Evolutionary conservation across 2,113 vertebrate genomes (phyloP), one percentile per base, ranked within the genome.

Genomic region (Herpailurus yagouaroundi): DNA sequence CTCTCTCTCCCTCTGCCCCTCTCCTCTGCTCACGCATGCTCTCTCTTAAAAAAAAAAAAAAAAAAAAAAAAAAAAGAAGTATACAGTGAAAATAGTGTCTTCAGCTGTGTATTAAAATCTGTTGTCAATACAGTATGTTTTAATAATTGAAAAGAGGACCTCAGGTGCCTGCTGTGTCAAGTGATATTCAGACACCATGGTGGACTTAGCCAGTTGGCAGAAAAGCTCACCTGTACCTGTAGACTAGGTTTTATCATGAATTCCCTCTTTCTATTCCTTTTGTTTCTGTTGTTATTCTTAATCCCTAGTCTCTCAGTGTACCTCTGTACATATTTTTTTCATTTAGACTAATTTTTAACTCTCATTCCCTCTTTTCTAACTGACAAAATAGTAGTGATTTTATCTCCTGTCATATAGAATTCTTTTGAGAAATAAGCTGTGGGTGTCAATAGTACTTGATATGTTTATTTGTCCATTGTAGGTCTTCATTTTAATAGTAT

Each of bases 391-490:
- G 29, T 33, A n/a, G 8, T 82, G 7, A 31, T 63, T 68, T 89
- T 38, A 74, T 23, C 11, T 73, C 0, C 8, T 0, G 12, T 68
- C 14, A 64, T 76, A 14, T 15, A 84, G 41, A 94, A 52, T 5
- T 94, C 74, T 77, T 87, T 94, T 3, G 81, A 84, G 23, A 90
- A 84, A 80, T 33, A 3, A 92, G 11, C 6, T 25, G 0, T 64
- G 38, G 19, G 36, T 71, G 10, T 57, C 29, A 41, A 12, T 41
- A 84, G 7, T 25, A n/a, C 12, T 86, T 77, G 3, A 41, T 41
- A 13, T 77, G 2, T 31, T 96, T 93, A 60, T 92, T 91, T 81
- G 29, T 77, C 73, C 10, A 69, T 76, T 88, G 94, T 91, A 84
- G 0, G 13, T 71, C 48, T 92, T 96, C 25, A 89, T 85, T 81